Base-by-base conservation (phyloP, 2,797 vertebrate genomes). In the Protosalanx chinensis region DNA sequence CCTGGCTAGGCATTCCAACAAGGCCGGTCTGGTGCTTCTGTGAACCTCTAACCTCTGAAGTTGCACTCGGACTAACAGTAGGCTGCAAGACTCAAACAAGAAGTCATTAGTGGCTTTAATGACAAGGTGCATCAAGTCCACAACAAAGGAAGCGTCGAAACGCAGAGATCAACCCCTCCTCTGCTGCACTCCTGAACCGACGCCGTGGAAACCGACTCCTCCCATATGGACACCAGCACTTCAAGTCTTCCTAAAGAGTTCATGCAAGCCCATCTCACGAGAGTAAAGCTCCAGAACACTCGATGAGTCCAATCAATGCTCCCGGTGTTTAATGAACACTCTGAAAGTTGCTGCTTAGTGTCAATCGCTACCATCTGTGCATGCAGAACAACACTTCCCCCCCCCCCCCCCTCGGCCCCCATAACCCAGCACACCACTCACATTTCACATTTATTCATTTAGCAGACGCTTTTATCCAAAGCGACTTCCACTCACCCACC, bases 81-180 rank as follows among this genome's bases (percentile, higher is more conserved):
- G 62, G 67, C 13, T 63, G 13, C 12, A 27, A 46, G 8, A 13
- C 20, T 62, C 41, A 29, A 71, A 56, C 64, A 67, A 72, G 41
- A 29, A 59, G 67, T 64, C 67, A 64, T 77, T 68, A 85, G 79
- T 80, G 81, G 76, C 62, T 84, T 72, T 87, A 84, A 90, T 88
- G 86, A 89, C 79, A 88, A 79, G 82, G 74, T 72, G 77, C 74
- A 74, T 64, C 79, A 73, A 71, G 71, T 65, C 70, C 71, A 79
- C 74, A 81, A 76, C 76, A 82, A 75, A 83, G 77, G 70, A 86
- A 74, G 68, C 70, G 49, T 32, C 59, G 67, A 72, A 71, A 67
- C 69, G 67, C n/a, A 72, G 67, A 65, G 30, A 69, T 77, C 49
- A 16, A 5, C 15, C 4, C 41, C 51, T 56, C 15, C 1, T 3